phyloP scores from a whole-genome alignment of 2,113 vertebrate species.

The Phoenicopterus ruber region DNA sequence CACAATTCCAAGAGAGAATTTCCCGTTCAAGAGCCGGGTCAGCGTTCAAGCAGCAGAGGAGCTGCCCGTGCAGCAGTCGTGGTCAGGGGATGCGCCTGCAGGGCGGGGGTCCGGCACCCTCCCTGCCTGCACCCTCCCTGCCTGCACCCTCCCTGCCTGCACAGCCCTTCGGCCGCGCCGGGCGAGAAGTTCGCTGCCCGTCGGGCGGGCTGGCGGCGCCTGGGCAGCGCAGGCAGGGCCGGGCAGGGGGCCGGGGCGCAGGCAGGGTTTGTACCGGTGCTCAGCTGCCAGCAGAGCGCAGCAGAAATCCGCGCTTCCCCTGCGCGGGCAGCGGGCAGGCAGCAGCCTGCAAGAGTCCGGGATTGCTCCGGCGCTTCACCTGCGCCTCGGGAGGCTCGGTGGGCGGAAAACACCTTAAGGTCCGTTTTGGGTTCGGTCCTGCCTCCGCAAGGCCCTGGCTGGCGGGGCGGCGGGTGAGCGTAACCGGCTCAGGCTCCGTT shows the following conservation, averaged over 20 bases:
- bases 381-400: fast-evolving
- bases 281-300: constrained; percentile 67
- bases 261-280: neutral
- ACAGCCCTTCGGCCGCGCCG: no score
- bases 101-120: neutral
- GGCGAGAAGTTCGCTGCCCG: no score
- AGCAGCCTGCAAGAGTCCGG: neutral
- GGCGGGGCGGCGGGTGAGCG: no score
- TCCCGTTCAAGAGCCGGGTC: fast-evolving
- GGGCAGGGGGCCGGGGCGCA: no score
- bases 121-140: no score
- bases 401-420: neutral
- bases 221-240: no score
- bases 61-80: fast-evolving
- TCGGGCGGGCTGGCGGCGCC: no score
- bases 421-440: fast-evolving
- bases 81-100: neutral
- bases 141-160: neutral
- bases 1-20: fast-evolving
- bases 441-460: neutral
- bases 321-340: neutral
- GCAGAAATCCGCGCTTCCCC: constrained; percentile 34
- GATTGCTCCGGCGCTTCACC: neutral
- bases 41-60: fast-evolving
- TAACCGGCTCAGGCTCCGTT: neutral